A percentile compares a stretch with the other conserved stretches of the same genome.
phyloP scores from a whole-genome alignment of 1,140 invertebrate species.

The Cherax destructor region DNA sequence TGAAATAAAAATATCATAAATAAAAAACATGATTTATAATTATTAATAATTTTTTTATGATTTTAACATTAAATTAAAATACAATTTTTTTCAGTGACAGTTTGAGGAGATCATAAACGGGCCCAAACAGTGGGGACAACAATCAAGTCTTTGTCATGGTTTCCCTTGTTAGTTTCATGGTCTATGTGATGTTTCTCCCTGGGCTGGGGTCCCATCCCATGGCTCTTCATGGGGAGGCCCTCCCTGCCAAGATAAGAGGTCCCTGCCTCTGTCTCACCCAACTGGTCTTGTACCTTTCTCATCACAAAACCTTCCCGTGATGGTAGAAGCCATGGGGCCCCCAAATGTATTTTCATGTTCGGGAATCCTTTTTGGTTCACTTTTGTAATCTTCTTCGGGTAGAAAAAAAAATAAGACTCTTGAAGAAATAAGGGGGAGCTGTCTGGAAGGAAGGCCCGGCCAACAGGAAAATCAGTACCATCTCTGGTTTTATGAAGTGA shows the following conservation, averaged over 20 bases:
- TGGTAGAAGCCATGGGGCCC: constrained; percentile 80
- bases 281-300: constrained; percentile 92
- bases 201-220: constrained; percentile 93
- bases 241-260: constrained; percentile 86
- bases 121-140: too few relatives aligned
- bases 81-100: too few relatives aligned
- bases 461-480: constrained; percentile 51
- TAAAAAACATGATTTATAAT: too few relatives aligned
- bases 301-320: constrained; percentile 89
- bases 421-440: constrained; percentile 80
- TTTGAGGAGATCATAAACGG: too few relatives aligned
- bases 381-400: constrained; percentile 86
- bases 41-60: too few relatives aligned
- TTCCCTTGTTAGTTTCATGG: constrained; percentile 88
- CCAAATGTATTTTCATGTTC: constrained; percentile 89
- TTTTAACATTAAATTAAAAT: too few relatives aligned
- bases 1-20: too few relatives aligned
- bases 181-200: constrained; percentile 92
- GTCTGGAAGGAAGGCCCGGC: constrained; percentile 36
- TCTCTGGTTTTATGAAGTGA: constrained; percentile 47
- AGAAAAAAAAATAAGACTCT: constrained; percentile 94
- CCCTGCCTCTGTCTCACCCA: constrained; percentile 89
- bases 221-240: constrained; percentile 95
- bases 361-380: constrained; percentile 83
- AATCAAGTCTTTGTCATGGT: constrained; percentile 82